Percentiles rank a stretch among this genome's conserved stretches.
These are phyloP conservation scores for Anticlea derivata DNA, from an alignment of 2,888 invertebrate species.

Conservation along the genomic window DNA sequence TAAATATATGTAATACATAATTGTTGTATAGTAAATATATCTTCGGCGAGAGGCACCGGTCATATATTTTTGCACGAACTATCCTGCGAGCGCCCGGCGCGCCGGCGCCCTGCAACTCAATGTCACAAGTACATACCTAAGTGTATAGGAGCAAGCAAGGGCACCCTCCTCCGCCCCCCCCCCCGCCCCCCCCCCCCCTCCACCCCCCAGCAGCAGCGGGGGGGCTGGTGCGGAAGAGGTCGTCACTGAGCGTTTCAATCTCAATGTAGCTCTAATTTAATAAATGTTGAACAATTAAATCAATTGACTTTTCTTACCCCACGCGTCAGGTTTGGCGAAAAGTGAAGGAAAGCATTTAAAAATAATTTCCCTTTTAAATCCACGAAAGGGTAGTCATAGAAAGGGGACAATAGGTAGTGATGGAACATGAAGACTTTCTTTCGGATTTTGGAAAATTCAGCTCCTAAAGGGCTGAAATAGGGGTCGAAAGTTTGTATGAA, in stretches of 20 bases:
- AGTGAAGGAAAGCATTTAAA: too few species aligned
- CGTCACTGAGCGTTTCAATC: slow-evolving; percentile 53
- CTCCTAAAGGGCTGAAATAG: too few species aligned
- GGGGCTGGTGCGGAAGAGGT: slow-evolving; percentile 13
- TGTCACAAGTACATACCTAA: slow-evolving; percentile 10
- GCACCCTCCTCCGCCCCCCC: slow-evolving; percentile 13
- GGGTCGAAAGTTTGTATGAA: too few species aligned
- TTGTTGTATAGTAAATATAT: slow-evolving; percentile 47
- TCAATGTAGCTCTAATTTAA: slow-evolving; percentile 69
- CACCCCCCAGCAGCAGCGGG: neutral
- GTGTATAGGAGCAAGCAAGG: slow-evolving; percentile 13
- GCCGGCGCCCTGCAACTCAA: too few species aligned
- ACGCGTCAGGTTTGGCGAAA: too few species aligned
- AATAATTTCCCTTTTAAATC: too few species aligned
- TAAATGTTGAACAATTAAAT: slow-evolving; percentile 75
- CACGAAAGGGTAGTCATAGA: too few species aligned
- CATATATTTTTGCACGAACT: slow-evolving; percentile 76
- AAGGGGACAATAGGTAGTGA: too few species aligned
- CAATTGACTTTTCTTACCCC: neutral
- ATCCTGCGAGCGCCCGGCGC: slow-evolving; percentile 27
- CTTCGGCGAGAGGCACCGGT: slow-evolving; percentile 57
- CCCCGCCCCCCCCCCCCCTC: slow-evolving; percentile 9
- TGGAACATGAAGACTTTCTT: too few species aligned
- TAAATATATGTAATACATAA: slow-evolving; percentile 62
- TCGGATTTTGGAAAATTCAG: too few species aligned